Percentiles rank a stretch among this genome's conserved stretches.
Evolutionary conservation across 53 echinoderm and acorn worm genomes (phyloP).

Genomic region (Actinopyga echinites): DNA sequence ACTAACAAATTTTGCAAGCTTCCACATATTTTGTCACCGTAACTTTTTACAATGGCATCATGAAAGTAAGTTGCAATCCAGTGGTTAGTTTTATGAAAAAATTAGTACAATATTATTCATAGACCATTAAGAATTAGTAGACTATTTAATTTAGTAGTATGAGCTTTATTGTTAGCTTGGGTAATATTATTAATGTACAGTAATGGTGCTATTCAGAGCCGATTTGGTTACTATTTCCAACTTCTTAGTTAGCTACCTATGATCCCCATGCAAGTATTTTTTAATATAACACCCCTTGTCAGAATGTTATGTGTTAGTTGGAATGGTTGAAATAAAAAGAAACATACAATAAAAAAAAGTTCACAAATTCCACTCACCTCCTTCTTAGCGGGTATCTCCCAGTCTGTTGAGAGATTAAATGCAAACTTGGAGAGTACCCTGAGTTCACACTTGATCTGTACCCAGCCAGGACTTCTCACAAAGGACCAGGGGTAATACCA

Average conservation of each 20-base stretch:
- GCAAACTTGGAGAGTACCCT: conserved; percentile 94
- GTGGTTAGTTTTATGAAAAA: too few relatives aligned
- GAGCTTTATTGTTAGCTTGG: too few relatives aligned
- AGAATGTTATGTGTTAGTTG: neutral
- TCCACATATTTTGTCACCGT: too few relatives aligned
- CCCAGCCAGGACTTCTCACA: conserved; percentile 98
- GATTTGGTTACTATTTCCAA: neutral
- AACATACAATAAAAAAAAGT: neutral
- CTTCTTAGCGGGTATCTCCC: conserved; percentile 91
- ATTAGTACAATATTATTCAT: too few relatives aligned
- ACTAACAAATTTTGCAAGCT: too few relatives aligned
- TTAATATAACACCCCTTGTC: neutral
- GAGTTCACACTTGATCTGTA: conserved; percentile 98
- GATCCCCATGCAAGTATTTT: too few relatives aligned
- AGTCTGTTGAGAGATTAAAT: conserved; percentile 95
- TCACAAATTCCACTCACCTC: conserved; percentile 52
- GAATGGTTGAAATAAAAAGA: neutral
- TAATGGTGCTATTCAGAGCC: too few relatives aligned
- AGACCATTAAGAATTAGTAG: neutral
- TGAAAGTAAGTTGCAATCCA: too few relatives aligned
- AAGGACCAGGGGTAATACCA: conserved; percentile 99
- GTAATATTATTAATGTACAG: too few relatives aligned
- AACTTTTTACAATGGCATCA: too few relatives aligned
- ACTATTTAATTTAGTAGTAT: too few relatives aligned
- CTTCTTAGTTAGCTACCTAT: neutral